A percentile compares a stretch with the other conserved stretches of the same genome.
phyloP scores from a whole-genome alignment of 30 jellyfish, hydroid and myxozoan genomes.

The Aurelia aurita complex sp. Pacific region DNA sequence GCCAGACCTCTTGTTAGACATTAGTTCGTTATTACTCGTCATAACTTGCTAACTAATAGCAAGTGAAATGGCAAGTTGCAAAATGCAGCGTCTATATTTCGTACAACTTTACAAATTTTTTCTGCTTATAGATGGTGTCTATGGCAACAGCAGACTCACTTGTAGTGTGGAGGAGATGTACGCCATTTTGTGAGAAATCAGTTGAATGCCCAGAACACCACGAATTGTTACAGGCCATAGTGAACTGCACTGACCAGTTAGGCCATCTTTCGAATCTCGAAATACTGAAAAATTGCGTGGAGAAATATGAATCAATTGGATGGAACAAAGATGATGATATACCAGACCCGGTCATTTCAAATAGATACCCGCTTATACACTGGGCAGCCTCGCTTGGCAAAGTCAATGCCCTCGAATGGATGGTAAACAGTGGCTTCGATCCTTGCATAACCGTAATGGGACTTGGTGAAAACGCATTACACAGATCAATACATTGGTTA shows the following conservation, averaged over 20 bases:
- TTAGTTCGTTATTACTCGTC: no score
- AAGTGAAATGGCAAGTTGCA: not conserved
- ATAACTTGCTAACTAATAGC: not conserved
- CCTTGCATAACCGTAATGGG: constrained; percentile 80
- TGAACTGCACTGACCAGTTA: constrained; percentile 95
- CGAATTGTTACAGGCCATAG: constrained; percentile 93
- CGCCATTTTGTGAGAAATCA: constrained; percentile 97
- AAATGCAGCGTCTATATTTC: not conserved
- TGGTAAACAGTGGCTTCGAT: constrained; percentile 89
- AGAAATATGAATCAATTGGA: constrained; percentile 84
- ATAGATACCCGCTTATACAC: constrained; percentile 91
- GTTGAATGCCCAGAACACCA: constrained; percentile 98
- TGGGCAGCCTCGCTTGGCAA: constrained; percentile 99
- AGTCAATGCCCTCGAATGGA: constrained; percentile 97
- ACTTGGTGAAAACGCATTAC: constrained; percentile 96
- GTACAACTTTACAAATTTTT: not conserved
- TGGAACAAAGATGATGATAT: constrained; percentile 89
- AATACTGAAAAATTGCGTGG: constrained; percentile 81
- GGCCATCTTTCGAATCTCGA: constrained; percentile 95
- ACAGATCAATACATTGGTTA: constrained; percentile 78
- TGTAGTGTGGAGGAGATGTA: constrained; percentile 96
- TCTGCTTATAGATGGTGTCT: constrained; percentile 57
- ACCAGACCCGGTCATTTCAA: constrained; percentile 91
- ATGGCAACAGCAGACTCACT: constrained; percentile 79
- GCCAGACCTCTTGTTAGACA: no score